phyloP scores from a whole-genome alignment of 2,888 invertebrate species.

The Eupithecia centaureata region DNA sequence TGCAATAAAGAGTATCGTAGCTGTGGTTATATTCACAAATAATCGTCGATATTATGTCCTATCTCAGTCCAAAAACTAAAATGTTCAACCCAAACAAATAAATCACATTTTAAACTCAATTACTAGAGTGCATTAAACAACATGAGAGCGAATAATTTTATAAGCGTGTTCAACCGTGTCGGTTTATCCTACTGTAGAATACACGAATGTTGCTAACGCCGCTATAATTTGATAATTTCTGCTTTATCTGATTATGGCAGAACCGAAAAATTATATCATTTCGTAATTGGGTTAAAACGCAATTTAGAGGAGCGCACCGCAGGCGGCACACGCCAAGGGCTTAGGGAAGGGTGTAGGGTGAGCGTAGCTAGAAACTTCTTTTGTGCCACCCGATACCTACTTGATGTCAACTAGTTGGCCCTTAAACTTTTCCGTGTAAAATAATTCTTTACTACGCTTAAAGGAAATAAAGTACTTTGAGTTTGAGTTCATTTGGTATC shows the following conservation, averaged over 20 bases:
- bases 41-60: not conserved
- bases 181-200: constrained; percentile 48
- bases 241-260: constrained; percentile 78
- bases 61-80: not conserved
- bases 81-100: constrained; percentile 1
- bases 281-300: constrained; percentile 82
- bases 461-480: no score
- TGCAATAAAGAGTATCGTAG: no score
- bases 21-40: not conserved
- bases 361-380: not conserved
- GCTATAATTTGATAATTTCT: constrained; percentile 79
- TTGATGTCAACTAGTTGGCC: constrained; percentile 31
- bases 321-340: constrained; percentile 67
- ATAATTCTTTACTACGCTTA: no score
- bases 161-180: constrained; percentile 43
- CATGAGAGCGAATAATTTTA: constrained; percentile 54
- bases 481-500: no score
- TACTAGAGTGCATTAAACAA: constrained; percentile 31
- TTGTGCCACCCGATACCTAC: constrained; percentile 1
- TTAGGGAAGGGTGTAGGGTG: constrained; percentile 42
- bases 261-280: constrained; percentile 83
- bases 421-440: not conserved
- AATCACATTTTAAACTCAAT: constrained; percentile 34
- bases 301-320: constrained; percentile 79
- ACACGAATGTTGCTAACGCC: constrained; percentile 66